These are phyloP conservation scores for Peromyscus californicus DNA, from an alignment of 2,113 vertebrate species.

Conservation along the genomic window DNA sequence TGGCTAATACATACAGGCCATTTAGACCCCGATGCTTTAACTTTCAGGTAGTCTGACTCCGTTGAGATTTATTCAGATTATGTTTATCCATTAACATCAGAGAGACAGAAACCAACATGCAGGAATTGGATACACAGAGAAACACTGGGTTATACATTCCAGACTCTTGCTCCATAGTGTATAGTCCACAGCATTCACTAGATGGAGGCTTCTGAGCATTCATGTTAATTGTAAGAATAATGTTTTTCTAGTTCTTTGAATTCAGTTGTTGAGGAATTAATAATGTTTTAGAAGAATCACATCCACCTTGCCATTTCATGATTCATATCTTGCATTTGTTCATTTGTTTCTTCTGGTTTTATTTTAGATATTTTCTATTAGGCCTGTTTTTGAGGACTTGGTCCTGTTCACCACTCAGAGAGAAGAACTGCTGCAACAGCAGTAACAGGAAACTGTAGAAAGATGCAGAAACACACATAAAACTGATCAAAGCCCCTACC, in stretches of 20 bases:
- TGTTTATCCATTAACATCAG: background rate
- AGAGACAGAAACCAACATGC: background rate
- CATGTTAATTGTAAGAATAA: background rate
- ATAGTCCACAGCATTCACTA: background rate
- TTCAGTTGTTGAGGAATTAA: background rate
- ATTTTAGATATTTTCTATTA: background rate
- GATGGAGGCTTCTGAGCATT: background rate
- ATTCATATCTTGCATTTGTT: background rate
- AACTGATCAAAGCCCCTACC: background rate
- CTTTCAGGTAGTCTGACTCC: background rate
- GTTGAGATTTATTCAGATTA: background rate
- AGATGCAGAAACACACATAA: background rate
- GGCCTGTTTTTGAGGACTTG: no score
- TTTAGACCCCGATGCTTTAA: background rate
- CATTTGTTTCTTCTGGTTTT: background rate
- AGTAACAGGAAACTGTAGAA: background rate
- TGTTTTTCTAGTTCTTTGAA: background rate
- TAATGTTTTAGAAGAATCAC: background rate
- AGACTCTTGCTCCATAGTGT: background rate
- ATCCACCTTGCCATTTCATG: background rate
- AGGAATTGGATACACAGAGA: background rate
- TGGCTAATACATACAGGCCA: background rate
- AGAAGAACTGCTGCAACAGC: background rate
- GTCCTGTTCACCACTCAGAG: background rate
- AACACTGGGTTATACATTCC: background rate